A percentile compares a stretch with the other conserved stretches of the same genome.
These are phyloP conservation scores for Pelagia noctiluca DNA, from an alignment of 30 jellyfish, hydroid and myxozoan species.

Conservation along the genomic window DNA sequence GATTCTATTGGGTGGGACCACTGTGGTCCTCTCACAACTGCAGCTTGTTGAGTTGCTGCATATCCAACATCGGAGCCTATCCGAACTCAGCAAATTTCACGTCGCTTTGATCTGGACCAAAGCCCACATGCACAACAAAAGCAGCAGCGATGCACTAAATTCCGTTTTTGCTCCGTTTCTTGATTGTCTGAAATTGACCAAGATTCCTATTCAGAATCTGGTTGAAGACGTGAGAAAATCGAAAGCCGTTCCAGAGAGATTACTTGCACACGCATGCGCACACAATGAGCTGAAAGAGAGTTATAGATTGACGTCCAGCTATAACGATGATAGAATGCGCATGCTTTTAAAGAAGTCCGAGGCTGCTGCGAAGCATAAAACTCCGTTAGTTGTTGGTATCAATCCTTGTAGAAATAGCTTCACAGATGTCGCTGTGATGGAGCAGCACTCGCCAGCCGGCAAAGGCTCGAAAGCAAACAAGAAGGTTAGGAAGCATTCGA, in stretches of 20 bases:
- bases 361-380: not conserved
- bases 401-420: not conserved
- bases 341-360: not conserved
- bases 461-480: not conserved
- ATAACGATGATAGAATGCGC: not conserved
- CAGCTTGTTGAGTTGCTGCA: slow-evolving; percentile 35
- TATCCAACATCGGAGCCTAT: slow-evolving; percentile 29
- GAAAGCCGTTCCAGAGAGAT: slow-evolving; percentile 68
- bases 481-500: not conserved
- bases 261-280: slow-evolving; percentile 80
- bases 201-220: slow-evolving; percentile 61
- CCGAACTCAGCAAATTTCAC: slow-evolving; percentile 49
- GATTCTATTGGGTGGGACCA: slow-evolving; percentile 42
- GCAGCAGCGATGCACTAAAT: slow-evolving; percentile 19
- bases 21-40: slow-evolving; percentile 42
- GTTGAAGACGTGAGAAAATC: slow-evolving; percentile 80
- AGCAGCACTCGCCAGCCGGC: not conserved
- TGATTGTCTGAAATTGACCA: slow-evolving; percentile 32
- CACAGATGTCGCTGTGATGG: not conserved
- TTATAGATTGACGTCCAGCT: not conserved
- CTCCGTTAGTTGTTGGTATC: not conserved
- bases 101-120: slow-evolving; percentile 74
- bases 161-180: slow-evolving; percentile 66
- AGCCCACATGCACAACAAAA: slow-evolving; percentile 40
- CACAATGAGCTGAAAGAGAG: slow-evolving; percentile 56